A percentile compares a stretch with the other conserved stretches of the same genome.
Evolutionary conservation across 1,140 invertebrate species (phyloP).

Genomic region (Arctopsyche grandis): DNA sequence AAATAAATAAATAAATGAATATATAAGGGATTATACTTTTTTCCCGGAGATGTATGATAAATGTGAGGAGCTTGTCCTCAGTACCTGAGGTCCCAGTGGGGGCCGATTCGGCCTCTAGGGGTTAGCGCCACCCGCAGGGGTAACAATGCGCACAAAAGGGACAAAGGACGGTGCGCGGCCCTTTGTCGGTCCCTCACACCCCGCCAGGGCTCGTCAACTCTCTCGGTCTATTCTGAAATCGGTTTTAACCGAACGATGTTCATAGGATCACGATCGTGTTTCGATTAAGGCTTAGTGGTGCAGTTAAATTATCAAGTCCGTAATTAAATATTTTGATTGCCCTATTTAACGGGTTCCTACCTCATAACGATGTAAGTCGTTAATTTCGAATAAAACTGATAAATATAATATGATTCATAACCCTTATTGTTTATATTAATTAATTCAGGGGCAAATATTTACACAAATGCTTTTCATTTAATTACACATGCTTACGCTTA

Average conservation of each 20-base stretch:
- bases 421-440: too few relatives aligned
- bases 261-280: not conserved
- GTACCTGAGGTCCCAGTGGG: conserved; percentile 34
- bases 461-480: too few relatives aligned
- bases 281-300: too few relatives aligned
- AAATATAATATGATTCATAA: too few relatives aligned
- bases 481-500: too few relatives aligned
- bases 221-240: not conserved
- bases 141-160: conserved; percentile 43
- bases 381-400: too few relatives aligned
- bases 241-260: not conserved
- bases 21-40: conserved; percentile 5
- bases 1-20: conserved; percentile 17
- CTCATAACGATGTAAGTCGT: too few relatives aligned
- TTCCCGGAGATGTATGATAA: conserved; percentile 29
- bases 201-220: conserved; percentile 14
- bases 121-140: conserved; percentile 42
- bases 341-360: too few relatives aligned
- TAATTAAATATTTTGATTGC: too few relatives aligned
- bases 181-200: conserved; percentile 33
- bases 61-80: conserved; percentile 34
- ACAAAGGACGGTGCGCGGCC: conserved; percentile 36
- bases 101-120: not conserved
- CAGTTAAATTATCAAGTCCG: too few relatives aligned
- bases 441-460: too few relatives aligned